These are phyloP conservation scores for Notarius lentiginosus DNA, from an alignment of 2,113 vertebrate genomes.

Conservation along the genomic window DNA sequence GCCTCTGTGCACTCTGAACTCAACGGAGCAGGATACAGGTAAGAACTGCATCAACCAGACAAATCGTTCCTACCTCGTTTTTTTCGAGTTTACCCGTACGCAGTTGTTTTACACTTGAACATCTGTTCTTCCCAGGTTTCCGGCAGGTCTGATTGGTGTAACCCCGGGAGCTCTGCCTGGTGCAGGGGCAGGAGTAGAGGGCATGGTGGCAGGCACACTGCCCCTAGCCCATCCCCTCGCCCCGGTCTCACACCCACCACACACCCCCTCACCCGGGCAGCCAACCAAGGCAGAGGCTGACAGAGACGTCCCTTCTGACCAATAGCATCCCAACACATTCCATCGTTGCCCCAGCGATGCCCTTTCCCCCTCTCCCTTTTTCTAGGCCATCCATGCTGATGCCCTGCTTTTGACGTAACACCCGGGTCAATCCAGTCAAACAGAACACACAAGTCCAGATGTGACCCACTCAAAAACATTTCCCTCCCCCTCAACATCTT, in stretches of 20 bases:
- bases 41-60: not conserved
- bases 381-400: conserved; percentile 27
- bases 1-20: conserved; percentile 86
- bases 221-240: conserved; percentile 77
- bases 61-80: not conserved
- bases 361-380: conserved; percentile 16
- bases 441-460: conserved; percentile 74
- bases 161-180: conserved; percentile 80
- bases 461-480: conserved; percentile 59
- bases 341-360: conserved; percentile 58
- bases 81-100: not conserved
- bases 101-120: not conserved
- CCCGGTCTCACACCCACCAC: conserved; percentile 82
- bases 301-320: conserved; percentile 92
- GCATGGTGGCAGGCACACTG: conserved; percentile 78
- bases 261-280: conserved; percentile 86
- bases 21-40: conserved; percentile 86
- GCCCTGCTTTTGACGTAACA: conserved; percentile 58
- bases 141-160: conserved; percentile 83
- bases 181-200: conserved; percentile 78
- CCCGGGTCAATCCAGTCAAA: conserved; percentile 59
- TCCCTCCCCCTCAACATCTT: conserved; percentile 47
- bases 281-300: conserved; percentile 87
- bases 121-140: conserved; percentile 76
- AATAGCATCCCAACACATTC: conserved; percentile 83